Base-by-base conservation (phyloP, 2,797 vertebrate genomes). In the Prionace glauca region DNA sequence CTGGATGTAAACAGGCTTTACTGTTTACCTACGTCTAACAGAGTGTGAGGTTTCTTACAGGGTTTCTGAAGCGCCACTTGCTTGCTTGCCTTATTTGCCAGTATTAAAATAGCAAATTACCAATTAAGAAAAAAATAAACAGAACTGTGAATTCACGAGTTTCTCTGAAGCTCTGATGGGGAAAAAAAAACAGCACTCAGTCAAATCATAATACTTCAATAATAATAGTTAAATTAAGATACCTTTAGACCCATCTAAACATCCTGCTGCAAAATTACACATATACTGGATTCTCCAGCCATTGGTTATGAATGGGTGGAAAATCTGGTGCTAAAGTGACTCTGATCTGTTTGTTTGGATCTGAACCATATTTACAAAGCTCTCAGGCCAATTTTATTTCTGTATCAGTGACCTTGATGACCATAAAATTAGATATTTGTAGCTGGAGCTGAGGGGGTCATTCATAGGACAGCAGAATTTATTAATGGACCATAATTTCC, bases 371-470 rank as follows among this genome's bases (percentile, higher is more conserved):
- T 50, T 86, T 50, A 4, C 84, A 22, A 50, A 22, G 41, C 45
- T 7, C 20, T 24, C 84, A 86, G 56, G 56, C 26, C 1, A 11
- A 26, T 50, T 81, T 90, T 60, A 29, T 90, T 90, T 60, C 87
- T 60, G 50, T 90, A n/a, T 11, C 87, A n/a, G 29, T 90, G 56
- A 90, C 56, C 29, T 93, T 93, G 45, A 22, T 93, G 91, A 93
- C 24, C 8, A 20, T 56, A 65, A 93, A 69, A 36, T 22, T 71
- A 67, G 36, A 93, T 7, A 3, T 67, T 62, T 3, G 67, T 26
- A 93, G 91, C n/a, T 36, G 1, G n/a, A 41, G 62, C 8, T 9
- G 32, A n/a, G 12, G 18, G 62, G 32, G 16, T 29, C n/a, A 32
- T 92, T 67, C 10, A 36, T 41, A 14, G 69, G 18, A 69, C 32